Conservation (phyloP, 2,888 invertebrate genomes). For the Cerceris ruficornis region DNA sequence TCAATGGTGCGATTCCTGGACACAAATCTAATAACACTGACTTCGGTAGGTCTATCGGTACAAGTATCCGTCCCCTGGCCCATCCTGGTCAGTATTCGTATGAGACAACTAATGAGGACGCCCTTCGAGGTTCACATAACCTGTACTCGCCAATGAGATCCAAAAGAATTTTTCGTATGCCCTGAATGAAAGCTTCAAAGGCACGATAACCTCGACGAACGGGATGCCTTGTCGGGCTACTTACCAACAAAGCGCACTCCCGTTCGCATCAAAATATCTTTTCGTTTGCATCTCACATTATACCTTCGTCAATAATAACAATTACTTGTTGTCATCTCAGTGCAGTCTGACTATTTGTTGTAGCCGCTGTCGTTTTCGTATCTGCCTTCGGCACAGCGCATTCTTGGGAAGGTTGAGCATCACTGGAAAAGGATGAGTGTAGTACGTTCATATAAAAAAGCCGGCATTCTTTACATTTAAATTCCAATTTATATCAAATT, state of each 20-base stretch:
- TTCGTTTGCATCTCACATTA: conserved; percentile 67
- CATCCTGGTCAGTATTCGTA: conserved; percentile 63
- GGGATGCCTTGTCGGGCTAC: conserved; percentile 36
- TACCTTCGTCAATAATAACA: conserved; percentile 73
- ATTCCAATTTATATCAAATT: no score
- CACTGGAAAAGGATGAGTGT: no score
- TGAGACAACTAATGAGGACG: conserved; percentile 20
- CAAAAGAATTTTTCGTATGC: conserved; percentile 39
- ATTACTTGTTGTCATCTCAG: conserved; percentile 74
- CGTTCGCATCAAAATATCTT: conserved; percentile 58
- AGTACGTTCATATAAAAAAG: no score
- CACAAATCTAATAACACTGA: conserved; percentile 80
- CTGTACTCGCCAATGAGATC: conserved; percentile 52
- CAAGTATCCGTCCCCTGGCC: conserved; percentile 80
- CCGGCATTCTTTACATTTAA: no score
- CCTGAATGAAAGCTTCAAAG: conserved; percentile 48
- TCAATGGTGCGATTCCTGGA: conserved; percentile 80
- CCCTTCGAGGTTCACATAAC: conserved; percentile 68
- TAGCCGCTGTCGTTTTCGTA: not conserved
- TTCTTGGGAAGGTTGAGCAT: no score
- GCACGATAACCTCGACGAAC: conserved; percentile 22
- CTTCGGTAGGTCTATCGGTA: conserved; percentile 78
- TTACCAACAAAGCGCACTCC: conserved; percentile 59
- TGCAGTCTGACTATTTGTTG: conserved; percentile 38
- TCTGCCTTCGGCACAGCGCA: not conserved